Evolutionary conservation across 2,113 vertebrate species (phyloP).

Genomic region (Anolis carolinensis): DNA sequence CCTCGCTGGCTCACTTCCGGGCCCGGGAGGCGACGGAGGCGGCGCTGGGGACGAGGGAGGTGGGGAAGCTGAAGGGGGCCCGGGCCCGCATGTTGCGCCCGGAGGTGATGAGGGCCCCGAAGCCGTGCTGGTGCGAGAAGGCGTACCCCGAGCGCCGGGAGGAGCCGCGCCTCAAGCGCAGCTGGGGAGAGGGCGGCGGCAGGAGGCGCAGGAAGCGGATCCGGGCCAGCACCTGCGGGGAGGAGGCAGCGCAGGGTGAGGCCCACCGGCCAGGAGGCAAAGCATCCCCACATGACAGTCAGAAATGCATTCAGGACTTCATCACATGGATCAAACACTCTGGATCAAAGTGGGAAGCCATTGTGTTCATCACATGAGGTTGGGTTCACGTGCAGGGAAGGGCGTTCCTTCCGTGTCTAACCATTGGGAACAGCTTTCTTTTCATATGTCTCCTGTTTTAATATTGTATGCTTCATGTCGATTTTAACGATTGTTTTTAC

Average conservation of each 20-base stretch:
- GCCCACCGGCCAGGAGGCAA: neutral
- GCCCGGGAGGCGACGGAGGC: neutral
- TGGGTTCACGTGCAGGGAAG: too few relatives aligned
- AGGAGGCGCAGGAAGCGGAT: conserved; percentile 78
- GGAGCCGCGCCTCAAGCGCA: conserved; percentile 68
- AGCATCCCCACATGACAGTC: neutral
- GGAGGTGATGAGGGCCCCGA: conserved; percentile 92
- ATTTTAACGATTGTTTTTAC: too few relatives aligned
- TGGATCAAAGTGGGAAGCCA: too few relatives aligned
- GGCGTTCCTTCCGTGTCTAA: too few relatives aligned
- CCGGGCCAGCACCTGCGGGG: conserved; percentile 78
- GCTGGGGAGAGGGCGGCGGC: conserved; percentile 51
- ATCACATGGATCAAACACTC: too few relatives aligned
- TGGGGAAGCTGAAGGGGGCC: conserved; percentile 49
- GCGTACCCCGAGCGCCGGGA: conserved; percentile 90
- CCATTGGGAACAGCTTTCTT: too few relatives aligned
- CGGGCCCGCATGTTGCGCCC: conserved; percentile 79
- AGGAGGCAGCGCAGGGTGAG: neutral
- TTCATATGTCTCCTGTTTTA: too few relatives aligned
- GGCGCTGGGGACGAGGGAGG: conserved; percentile 52
- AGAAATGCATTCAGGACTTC: too few relatives aligned
- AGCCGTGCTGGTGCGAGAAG: conserved; percentile 92
- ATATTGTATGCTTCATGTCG: too few relatives aligned
- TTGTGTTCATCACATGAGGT: too few relatives aligned
- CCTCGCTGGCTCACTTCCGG: neutral